These are phyloP conservation scores for Tachina grossa DNA, from an alignment of 2,888 invertebrate genomes.

Conservation along the genomic window DNA sequence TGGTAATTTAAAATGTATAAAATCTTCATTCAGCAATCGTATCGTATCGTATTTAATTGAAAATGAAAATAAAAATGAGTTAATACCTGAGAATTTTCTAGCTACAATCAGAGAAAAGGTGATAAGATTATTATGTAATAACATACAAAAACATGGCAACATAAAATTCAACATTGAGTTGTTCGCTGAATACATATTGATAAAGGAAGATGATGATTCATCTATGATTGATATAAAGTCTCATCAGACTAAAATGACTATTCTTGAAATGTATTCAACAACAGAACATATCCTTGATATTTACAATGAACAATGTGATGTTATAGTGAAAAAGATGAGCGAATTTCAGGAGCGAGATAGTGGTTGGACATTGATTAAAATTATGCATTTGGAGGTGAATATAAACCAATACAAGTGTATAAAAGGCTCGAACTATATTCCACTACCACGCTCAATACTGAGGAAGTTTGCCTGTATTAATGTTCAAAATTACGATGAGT, in stretches of 20 bases:
- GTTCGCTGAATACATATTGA: slow-evolving; percentile 1
- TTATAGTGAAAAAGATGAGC: not conserved
- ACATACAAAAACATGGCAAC: not conserved
- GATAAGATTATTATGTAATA: not conserved
- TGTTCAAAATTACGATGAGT: not conserved
- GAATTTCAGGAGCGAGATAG: not conserved
- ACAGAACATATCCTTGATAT: not conserved
- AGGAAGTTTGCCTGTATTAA: not conserved
- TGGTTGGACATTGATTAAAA: not conserved
- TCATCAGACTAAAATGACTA: not conserved
- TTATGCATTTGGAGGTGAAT: not conserved
- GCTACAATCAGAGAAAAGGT: not conserved
- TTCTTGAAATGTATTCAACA: not conserved
- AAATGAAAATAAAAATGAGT: not conserved
- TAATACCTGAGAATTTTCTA: slow-evolving; percentile 9
- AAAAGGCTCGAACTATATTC: not conserved
- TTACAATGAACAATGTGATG: not conserved
- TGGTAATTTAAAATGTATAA: not conserved
- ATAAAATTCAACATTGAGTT: not conserved
- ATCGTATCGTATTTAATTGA: slow-evolving; percentile 16
- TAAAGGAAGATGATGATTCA: not conserved
- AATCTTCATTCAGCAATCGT: slow-evolving; percentile 3
- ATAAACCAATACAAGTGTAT: not conserved
- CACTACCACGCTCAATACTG: not conserved
- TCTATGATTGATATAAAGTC: not conserved